Percentiles rank a stretch among this genome's conserved stretches.
phyloP scores from a whole-genome alignment of 1,140 invertebrate genomes.

The Steinernema khuongi region DNA sequence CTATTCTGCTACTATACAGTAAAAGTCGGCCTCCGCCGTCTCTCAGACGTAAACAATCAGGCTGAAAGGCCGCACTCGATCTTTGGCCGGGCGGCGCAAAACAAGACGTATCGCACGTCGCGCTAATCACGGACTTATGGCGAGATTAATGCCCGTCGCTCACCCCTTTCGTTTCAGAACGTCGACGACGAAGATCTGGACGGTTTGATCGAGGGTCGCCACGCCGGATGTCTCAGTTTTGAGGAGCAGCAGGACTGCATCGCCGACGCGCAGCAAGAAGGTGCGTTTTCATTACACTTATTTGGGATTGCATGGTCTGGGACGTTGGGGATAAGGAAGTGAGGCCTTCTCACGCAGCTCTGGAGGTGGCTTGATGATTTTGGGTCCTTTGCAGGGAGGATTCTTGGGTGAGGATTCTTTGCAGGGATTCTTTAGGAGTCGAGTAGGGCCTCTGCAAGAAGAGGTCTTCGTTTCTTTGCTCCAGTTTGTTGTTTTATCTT shows the following conservation, averaged over 20 bases:
- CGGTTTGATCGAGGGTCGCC: slow-evolving; percentile 28
- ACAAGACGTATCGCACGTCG: neutral
- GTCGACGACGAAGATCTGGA: slow-evolving; percentile 23
- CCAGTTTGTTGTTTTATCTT: no score
- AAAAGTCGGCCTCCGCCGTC: neutral
- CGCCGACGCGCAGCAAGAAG: slow-evolving; percentile 30
- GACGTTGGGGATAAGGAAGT: neutral
- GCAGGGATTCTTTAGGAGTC: no score
- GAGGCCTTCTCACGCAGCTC: neutral
- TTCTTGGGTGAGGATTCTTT: no score
- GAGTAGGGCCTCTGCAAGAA: no score
- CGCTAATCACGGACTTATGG: slow-evolving; percentile 3
- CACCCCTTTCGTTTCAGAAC: slow-evolving; percentile 25
- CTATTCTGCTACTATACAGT: no score
- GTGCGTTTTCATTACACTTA: slow-evolving; percentile 14
- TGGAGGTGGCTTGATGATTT: no score
- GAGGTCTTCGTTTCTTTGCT: no score
- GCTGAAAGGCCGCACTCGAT: no score
- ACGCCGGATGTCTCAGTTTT: slow-evolving; percentile 28
- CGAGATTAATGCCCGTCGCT: neutral
- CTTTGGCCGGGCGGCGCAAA: neutral
- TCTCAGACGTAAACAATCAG: neutral
- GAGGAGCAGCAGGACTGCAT: slow-evolving; percentile 33
- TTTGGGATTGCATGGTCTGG: no score
- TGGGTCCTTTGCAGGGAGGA: no score